A percentile compares a stretch with the other conserved stretches of the same genome.
Conservation (phyloP, 2,113 vertebrate genomes). For the Passer domesticus region DNA sequence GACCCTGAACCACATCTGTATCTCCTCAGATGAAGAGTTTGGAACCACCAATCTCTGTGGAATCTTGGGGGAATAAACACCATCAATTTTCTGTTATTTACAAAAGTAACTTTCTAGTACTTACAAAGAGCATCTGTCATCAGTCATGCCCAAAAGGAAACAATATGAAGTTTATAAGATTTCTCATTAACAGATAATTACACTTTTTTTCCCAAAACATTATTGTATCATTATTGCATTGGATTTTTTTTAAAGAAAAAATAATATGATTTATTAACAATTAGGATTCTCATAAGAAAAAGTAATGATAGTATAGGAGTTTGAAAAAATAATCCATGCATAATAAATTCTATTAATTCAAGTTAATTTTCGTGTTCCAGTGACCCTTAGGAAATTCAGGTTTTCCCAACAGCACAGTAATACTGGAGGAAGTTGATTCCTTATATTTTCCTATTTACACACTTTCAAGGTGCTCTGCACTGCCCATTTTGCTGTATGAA, state of each 20-base stretch:
- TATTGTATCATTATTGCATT: not conserved
- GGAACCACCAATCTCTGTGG: not conserved
- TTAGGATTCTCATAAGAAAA: not conserved
- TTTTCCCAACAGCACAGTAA: not conserved
- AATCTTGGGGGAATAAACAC: not conserved
- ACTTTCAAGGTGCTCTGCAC: not conserved
- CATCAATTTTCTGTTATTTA: slow-evolving; percentile 7
- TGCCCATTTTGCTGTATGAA: not conserved
- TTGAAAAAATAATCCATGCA: not conserved
- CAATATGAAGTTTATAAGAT: not conserved
- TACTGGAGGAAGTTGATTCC: not conserved
- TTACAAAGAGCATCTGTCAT: slow-evolving; percentile 1
- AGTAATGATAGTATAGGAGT: not conserved
- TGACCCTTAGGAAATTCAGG: slow-evolving; percentile 14
- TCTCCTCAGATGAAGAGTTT: not conserved
- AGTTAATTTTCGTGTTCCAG: slow-evolving; percentile 1
- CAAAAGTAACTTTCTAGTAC: not conserved
- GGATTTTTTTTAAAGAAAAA: not conserved
- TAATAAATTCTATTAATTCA: slow-evolving; percentile 18
- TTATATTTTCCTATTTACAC: not conserved
- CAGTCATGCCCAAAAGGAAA: not conserved
- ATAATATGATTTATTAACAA: not conserved
- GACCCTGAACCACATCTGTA: not conserved
- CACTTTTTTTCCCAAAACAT: not conserved
- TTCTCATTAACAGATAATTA: not conserved